A percentile compares a stretch with the other conserved stretches of the same genome.
Conservation (phyloP, 2,113 vertebrate genomes). For the Lepisosteus oculatus region DNA sequence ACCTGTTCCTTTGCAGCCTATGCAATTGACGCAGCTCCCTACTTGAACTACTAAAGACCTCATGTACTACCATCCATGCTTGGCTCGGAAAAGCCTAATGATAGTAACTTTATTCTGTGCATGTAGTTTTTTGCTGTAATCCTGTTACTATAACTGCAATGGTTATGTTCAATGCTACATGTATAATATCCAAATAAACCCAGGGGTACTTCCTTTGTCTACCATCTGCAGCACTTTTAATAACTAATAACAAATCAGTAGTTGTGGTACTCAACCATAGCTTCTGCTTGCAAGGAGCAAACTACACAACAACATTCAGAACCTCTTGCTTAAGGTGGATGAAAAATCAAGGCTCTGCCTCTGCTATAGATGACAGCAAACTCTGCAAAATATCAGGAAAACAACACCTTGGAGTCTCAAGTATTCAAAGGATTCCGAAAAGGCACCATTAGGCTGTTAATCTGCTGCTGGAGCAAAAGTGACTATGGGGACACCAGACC, state of each 20-base stretch:
- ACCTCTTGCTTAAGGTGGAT: not conserved
- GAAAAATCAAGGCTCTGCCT: not conserved
- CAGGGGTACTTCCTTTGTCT: not conserved
- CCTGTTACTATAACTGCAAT: not conserved
- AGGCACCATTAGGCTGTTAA: slow-evolving; percentile 7
- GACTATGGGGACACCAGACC: too few relatives aligned
- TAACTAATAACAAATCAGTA: not conserved
- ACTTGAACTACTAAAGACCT: not conserved
- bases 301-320: not conserved
- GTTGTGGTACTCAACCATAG: too few relatives aligned
- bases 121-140: not conserved
- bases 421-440: not conserved
- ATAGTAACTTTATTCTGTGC: not conserved
- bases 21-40: too few relatives aligned
- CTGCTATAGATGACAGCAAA: slow-evolving; percentile 2
- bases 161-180: not conserved
- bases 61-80: not conserved
- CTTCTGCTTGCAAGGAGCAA: not conserved
- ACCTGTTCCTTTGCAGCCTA: too few relatives aligned
- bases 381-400: not conserved
- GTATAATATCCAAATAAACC: not conserved
- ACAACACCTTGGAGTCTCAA: not conserved
- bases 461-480: not conserved
- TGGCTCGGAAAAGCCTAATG: not conserved
- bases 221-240: not conserved